A percentile compares a stretch with the other conserved stretches of the same genome.
Evolutionary conservation across 2,797 vertebrate genomes (phyloP).

Genomic region (Otolemur crassicaudatus): DNA sequence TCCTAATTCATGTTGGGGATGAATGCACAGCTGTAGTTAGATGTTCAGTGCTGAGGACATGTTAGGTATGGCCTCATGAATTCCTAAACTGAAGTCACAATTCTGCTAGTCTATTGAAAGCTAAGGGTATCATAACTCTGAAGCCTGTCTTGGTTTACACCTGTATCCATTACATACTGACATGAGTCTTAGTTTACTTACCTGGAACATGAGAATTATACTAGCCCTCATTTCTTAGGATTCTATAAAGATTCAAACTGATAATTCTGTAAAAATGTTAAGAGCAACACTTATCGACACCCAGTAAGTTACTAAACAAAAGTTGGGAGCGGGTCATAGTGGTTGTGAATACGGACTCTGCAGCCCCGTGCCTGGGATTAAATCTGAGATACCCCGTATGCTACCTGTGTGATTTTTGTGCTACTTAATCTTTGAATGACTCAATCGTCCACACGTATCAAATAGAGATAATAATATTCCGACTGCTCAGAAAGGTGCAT

Average conservation of each 20-base stretch:
- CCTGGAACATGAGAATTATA: neutral
- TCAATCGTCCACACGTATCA: neutral
- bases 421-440: neutral
- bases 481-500: neutral
- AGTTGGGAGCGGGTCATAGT: neutral
- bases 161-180: neutral
- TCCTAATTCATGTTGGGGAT: too few relatives aligned
- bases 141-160: neutral
- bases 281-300: neutral
- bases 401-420: neutral
- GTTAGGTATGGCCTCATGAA: neutral
- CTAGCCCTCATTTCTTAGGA: neutral
- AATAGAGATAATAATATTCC: neutral
- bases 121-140: neutral
- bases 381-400: neutral
- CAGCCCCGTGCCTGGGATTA: neutral
- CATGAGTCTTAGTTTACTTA: neutral
- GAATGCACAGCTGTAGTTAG: neutral
- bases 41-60: neutral
- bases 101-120: neutral
- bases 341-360: neutral
- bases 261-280: neutral
- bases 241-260: neutral
- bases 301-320: neutral
- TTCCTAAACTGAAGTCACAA: neutral